A percentile compares a stretch with the other conserved stretches of the same genome.
Conservation (phyloP, 2,113 vertebrate species). For the Rattus norvegicus region DNA sequence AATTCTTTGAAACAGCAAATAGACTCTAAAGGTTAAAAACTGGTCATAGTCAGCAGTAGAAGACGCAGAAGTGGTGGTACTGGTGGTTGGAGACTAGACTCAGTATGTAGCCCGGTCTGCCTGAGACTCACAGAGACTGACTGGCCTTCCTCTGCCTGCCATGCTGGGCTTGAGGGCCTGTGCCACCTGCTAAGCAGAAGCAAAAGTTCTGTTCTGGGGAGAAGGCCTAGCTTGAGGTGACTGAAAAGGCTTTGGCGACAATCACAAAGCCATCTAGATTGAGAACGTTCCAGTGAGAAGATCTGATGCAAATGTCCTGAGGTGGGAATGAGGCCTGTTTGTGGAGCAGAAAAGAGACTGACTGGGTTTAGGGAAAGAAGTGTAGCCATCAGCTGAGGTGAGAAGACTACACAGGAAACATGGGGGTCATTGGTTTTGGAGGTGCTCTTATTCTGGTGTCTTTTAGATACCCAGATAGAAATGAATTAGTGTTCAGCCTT, state of each 20-base stretch:
- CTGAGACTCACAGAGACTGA: not conserved
- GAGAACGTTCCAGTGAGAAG: not conserved
- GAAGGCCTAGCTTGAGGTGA: not conserved
- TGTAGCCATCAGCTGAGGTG: not conserved
- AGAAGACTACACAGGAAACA: not conserved
- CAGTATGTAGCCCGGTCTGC: not conserved
- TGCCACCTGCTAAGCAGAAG: not conserved
- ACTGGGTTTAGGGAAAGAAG: not conserved
- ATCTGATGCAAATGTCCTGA: not conserved
- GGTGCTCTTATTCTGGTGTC: not conserved
- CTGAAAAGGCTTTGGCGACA: not conserved
- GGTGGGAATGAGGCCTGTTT: not conserved
- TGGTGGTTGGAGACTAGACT: not conserved
- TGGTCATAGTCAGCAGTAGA: not conserved
- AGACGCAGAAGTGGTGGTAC: not conserved
- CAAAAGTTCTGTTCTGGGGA: not conserved
- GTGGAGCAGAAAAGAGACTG: not conserved
- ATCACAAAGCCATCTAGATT: not conserved
- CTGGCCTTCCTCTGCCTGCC: not conserved
- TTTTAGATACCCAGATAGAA: not conserved
- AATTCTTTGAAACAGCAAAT: not conserved
- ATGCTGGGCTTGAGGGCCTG: not conserved
- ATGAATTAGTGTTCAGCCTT: not conserved
- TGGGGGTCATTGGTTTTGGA: not conserved
- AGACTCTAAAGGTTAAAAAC: not conserved